A percentile compares a stretch with the other conserved stretches of the same genome.
phyloP scores from a whole-genome alignment of 2,797 vertebrate genomes.

The Australoheros facetus region DNA sequence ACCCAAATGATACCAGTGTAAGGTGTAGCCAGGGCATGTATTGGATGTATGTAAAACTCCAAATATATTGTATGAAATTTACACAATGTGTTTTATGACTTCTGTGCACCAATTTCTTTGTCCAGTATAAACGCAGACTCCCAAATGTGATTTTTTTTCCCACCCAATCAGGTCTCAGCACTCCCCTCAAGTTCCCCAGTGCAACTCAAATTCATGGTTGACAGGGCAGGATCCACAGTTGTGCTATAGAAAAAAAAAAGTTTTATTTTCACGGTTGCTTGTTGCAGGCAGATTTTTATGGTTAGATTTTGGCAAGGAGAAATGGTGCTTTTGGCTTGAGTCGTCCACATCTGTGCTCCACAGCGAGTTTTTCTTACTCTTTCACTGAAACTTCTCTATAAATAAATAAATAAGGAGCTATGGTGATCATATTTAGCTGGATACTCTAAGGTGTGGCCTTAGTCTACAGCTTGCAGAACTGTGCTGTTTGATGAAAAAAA shows the following conservation, averaged over 20 bases:
- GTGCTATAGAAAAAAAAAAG: conserved; percentile 68
- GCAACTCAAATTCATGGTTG: conserved; percentile 55
- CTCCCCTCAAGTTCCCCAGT: conserved; percentile 44
- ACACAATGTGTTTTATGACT: conserved; percentile 39
- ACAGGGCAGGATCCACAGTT: conserved; percentile 64
- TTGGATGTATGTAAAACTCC: conserved; percentile 25
- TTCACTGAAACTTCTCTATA: conserved; percentile 25
- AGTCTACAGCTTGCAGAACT: conserved; percentile 8
- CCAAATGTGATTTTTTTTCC: conserved; percentile 51
- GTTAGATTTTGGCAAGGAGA: conserved; percentile 66
- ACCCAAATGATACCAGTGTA: conserved; percentile 20
- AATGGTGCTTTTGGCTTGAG: conserved; percentile 60
- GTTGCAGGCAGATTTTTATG: conserved; percentile 68
- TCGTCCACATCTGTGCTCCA: conserved; percentile 68
- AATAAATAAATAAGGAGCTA: conserved; percentile 21
- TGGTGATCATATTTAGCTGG: conserved; percentile 26
- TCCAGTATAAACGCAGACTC: conserved; percentile 54
- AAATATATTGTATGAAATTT: conserved; percentile 24
- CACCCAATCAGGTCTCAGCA: conserved; percentile 58
- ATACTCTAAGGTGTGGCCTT: conserved; percentile 29
- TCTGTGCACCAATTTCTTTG: conserved; percentile 40
- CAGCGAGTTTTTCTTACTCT: conserved; percentile 35
- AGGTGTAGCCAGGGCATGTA: conserved; percentile 40
- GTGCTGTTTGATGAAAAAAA: conserved; percentile 15
- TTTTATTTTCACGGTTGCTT: conserved; percentile 78